These are phyloP conservation scores for Tridacna crocea DNA, from an alignment of 2,888 invertebrate genomes.

Conservation along the genomic window DNA sequence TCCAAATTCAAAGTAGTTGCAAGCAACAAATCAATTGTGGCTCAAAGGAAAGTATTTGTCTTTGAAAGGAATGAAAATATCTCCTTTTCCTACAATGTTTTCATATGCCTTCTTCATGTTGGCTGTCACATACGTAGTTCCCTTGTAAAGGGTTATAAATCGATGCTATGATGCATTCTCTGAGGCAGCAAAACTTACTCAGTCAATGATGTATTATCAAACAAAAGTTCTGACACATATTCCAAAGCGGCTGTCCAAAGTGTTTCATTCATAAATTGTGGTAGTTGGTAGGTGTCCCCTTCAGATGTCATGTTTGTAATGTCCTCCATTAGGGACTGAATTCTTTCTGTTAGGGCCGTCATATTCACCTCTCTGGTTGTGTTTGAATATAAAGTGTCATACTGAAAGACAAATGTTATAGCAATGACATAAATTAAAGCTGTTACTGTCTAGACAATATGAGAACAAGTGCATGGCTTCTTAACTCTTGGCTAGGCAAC, in stretches of 20 bases:
- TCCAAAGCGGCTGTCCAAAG: slow-evolving; percentile 43
- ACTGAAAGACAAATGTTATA: neutral
- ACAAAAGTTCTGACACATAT: slow-evolving; percentile 12
- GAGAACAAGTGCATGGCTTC: too few relatives aligned
- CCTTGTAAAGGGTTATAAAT: too few relatives aligned
- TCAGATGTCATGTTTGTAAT: neutral
- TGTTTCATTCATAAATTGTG: slow-evolving; percentile 44
- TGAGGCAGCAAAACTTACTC: slow-evolving; percentile 3
- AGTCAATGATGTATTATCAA: slow-evolving; percentile 15
- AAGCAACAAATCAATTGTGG: too few relatives aligned
- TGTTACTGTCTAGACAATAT: too few relatives aligned
- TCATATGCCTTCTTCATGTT: too few relatives aligned
- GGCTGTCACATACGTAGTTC: too few relatives aligned
- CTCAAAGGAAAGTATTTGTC: too few relatives aligned
- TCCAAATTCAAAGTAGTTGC: too few relatives aligned
- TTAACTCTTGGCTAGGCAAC: too few relatives aligned
- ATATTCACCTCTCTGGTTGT: neutral
- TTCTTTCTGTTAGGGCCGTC: slow-evolving; percentile 9
- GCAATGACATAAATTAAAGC: neutral
- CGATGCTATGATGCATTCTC: too few relatives aligned
- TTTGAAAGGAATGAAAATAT: too few relatives aligned
- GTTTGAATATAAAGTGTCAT: slow-evolving; percentile 5
- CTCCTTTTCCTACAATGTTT: too few relatives aligned
- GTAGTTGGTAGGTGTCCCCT: slow-evolving; percentile 19
- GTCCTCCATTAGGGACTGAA: neutral